These are phyloP conservation scores for Heliconius hewitsoni DNA, from an alignment of 1,140 invertebrate genomes.

Conservation along the genomic window DNA sequence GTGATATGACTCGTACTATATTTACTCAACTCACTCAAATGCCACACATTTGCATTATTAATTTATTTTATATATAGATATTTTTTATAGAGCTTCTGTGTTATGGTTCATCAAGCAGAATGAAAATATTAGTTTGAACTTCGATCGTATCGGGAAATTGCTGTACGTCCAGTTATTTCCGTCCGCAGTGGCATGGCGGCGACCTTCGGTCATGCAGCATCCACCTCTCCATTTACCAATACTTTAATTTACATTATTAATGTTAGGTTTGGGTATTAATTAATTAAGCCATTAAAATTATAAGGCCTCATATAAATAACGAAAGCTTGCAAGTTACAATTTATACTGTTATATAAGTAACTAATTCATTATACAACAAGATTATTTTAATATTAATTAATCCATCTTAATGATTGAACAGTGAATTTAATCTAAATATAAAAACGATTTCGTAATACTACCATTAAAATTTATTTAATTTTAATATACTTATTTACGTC, in stretches of 20 bases:
- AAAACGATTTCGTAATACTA: not conserved
- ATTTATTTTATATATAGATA: not conserved
- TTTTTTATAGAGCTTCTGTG: not conserved
- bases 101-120: conserved; percentile 14
- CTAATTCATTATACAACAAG: not conserved
- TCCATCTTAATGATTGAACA: too few relatives aligned
- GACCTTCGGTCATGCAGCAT: conserved; percentile 62
- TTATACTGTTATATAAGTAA: not conserved
- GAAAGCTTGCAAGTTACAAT: not conserved
- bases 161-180: conserved; percentile 68
- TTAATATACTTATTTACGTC: too few relatives aligned
- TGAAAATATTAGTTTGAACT: conserved; percentile 16
- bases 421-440: not conserved
- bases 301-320: not conserved
- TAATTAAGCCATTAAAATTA: not conserved
- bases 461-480: too few relatives aligned
- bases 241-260: not conserved
- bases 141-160: conserved; percentile 60
- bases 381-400: not conserved
- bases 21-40: not conserved
- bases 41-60: not conserved
- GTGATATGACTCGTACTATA: not conserved
- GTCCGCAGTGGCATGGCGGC: conserved; percentile 49
- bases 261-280: not conserved
- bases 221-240: conserved; percentile 9